Conservation (phyloP, 2,888 invertebrate species). For the Epinotia ramella region DNA sequence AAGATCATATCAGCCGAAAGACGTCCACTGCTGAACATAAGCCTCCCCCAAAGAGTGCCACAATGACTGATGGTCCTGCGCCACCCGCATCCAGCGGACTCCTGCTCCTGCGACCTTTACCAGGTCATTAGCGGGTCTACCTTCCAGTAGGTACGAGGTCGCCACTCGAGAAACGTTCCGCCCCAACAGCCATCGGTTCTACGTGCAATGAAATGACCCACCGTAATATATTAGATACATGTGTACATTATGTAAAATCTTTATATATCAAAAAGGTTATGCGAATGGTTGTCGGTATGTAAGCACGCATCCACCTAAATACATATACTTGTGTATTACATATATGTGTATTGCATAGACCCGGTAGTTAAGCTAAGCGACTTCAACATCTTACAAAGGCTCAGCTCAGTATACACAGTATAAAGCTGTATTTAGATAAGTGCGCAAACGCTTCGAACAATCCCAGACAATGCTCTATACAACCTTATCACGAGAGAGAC, state of each 20-base stretch:
- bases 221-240: no score
- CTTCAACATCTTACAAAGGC: conserved; percentile 24
- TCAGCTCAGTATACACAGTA: conserved; percentile 20
- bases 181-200: no score
- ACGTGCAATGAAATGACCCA: no score
- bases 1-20: no score
- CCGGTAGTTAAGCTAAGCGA: conserved; percentile 14
- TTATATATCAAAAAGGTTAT: neutral
- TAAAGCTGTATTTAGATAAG: conserved; percentile 46
- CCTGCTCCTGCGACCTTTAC: no score
- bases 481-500: conserved; percentile 64
- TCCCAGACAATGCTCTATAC: conserved; percentile 38
- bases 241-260: neutral
- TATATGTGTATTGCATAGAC: conserved; percentile 2
- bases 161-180: no score
- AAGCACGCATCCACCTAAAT: neutral
- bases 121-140: no score
- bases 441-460: conserved; percentile 39
- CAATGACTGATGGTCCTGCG: no score
- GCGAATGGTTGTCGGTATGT: neutral
- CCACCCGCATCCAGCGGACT: no score
- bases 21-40: no score
- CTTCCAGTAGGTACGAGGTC: no score
- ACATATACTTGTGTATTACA: conserved; percentile 4
- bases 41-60: no score